Conservation (phyloP, 2,113 vertebrate species). For the Sinosuthora webbiana region DNA sequence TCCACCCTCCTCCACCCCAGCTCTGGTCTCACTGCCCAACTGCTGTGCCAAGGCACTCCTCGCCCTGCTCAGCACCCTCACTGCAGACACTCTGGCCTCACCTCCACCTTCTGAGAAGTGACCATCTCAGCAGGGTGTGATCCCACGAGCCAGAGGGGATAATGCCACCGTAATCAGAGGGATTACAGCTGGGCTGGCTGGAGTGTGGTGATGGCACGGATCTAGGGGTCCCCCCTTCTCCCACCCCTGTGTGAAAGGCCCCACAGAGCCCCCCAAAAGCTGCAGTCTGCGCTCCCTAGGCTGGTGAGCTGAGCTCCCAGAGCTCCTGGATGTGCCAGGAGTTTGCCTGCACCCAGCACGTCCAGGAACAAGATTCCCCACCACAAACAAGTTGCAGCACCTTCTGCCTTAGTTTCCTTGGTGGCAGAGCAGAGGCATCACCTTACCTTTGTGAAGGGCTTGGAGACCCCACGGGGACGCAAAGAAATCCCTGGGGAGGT, state of each 20-base stretch:
- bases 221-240: background rate
- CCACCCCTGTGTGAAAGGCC: background rate
- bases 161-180: rapidly evolving
- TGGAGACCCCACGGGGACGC: background rate
- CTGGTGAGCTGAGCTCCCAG: background rate
- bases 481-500: background rate
- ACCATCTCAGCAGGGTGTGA: background rate
- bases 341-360: rapidly evolving
- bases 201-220: rapidly evolving
- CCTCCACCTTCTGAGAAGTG: background rate
- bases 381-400: background rate
- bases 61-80: rapidly evolving
- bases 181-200: background rate
- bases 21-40: background rate
- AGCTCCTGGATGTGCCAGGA: background rate
- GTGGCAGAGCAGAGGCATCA: background rate
- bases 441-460: background rate
- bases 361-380: background rate
- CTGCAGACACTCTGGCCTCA: background rate
- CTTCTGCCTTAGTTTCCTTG: background rate
- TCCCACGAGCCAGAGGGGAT: background rate
- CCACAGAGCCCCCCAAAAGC: background rate
- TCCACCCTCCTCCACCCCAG: background rate
- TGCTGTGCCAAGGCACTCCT: background rate
- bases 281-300: rapidly evolving